A percentile compares a stretch with the other conserved stretches of the same genome.
These are phyloP conservation scores for Coccyzus lansbergi DNA, from an alignment of 2,797 vertebrate species.

Conservation along the genomic window DNA sequence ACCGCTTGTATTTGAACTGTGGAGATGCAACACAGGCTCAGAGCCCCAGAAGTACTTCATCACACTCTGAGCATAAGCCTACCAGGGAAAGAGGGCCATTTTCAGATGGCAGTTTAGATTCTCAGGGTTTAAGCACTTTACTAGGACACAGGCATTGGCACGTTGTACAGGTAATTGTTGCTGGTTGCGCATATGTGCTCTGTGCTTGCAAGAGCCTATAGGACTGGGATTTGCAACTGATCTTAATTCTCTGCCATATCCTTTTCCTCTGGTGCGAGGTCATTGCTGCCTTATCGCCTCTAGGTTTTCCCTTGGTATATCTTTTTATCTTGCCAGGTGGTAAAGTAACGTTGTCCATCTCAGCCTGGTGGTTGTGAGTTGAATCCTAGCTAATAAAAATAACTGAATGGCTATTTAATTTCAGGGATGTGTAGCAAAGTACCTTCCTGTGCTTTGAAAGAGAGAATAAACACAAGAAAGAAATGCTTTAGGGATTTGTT, in stretches of 20 bases:
- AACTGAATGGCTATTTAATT: background rate
- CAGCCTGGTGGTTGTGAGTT: background rate
- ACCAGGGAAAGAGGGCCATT: constrained; percentile 79
- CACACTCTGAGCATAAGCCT: constrained; percentile 73
- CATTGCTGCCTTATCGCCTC: background rate
- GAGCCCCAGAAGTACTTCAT: constrained; percentile 76
- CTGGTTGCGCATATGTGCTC: background rate
- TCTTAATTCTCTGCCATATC: background rate
- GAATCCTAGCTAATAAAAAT: background rate
- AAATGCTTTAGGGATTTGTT: background rate
- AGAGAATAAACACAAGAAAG: background rate
- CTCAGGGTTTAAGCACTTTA: constrained; percentile 99
- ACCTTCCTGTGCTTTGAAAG: background rate
- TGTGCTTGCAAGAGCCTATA: background rate
- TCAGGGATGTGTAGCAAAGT: background rate
- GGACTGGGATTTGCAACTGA: background rate
- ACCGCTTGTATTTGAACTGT: constrained; percentile 96
- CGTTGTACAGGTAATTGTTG: constrained; percentile 89
- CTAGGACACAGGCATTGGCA: constrained; percentile 99
- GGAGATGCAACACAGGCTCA: constrained; percentile 91
- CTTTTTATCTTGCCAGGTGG: background rate
- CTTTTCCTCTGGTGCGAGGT: background rate
- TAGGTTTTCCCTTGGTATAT: background rate
- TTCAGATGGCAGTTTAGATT: constrained; percentile 83
- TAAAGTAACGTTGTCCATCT: background rate